Evolutionary conservation across 2,797 vertebrate species (phyloP).

Genomic region (Todus mexicanus): DNA sequence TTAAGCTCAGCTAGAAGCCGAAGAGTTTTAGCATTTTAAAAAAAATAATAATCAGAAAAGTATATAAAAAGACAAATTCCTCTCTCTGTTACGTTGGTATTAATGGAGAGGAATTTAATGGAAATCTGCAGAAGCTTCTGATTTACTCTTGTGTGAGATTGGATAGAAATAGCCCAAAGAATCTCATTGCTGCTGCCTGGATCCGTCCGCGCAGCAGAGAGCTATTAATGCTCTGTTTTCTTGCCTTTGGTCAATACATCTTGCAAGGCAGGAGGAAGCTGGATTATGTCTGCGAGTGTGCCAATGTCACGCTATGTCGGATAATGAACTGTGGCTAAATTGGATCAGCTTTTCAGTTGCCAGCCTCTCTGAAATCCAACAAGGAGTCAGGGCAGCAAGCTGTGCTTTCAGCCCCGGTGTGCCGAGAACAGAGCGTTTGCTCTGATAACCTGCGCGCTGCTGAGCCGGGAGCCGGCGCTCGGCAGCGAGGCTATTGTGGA

Average conservation of each 20-base stretch:
- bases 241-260: constrained; percentile 24
- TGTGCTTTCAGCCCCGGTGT: constrained; percentile 35
- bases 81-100: neutral
- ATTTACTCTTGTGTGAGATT: neutral
- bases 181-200: constrained; percentile 19
- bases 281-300: constrained; percentile 42
- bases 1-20: constrained; percentile 18
- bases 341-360: constrained; percentile 40
- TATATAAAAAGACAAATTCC: neutral
- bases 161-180: constrained; percentile 43
- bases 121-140: constrained; percentile 19
- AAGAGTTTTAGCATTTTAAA: constrained; percentile 6
- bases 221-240: constrained; percentile 26
- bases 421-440: neutral
- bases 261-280: constrained; percentile 47
- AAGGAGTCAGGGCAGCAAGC: constrained; percentile 38
- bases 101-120: constrained; percentile 41
- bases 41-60: neutral
- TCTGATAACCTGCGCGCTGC: neutral
- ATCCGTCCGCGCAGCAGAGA: constrained; percentile 31
- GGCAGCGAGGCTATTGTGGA: neutral
- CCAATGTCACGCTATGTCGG: neutral
- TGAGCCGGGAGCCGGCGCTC: neutral
- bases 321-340: constrained; percentile 60
- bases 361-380: constrained; percentile 26